Conservation (phyloP, 2,888 invertebrate genomes). For the Drosophila phalerata region DNA sequence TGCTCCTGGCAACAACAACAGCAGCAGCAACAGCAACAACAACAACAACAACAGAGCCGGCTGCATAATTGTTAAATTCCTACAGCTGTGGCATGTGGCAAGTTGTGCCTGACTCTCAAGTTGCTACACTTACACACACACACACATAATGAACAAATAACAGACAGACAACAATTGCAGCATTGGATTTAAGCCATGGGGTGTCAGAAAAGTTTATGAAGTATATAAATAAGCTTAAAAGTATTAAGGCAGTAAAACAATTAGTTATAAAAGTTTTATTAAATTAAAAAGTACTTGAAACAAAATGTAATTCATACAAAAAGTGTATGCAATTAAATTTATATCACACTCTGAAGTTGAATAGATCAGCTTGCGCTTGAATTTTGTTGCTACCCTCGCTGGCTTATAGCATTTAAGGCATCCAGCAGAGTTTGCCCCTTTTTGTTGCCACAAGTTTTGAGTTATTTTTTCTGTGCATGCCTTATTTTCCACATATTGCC, state of each 20-base stretch:
- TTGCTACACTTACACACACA: conserved; percentile 36
- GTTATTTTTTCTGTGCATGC: conserved; percentile 74
- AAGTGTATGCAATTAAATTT: too few relatives aligned
- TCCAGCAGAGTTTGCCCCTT: conserved; percentile 65
- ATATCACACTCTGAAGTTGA: too few relatives aligned
- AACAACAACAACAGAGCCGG: conserved; percentile 39
- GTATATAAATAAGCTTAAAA: not conserved
- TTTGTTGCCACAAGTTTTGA: conserved; percentile 78
- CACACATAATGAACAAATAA: conserved; percentile 24
- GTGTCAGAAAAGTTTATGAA: conserved; percentile 45
- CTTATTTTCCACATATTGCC: conserved; percentile 61
- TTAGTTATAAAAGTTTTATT: not conserved
- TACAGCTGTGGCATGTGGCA: conserved; percentile 68
- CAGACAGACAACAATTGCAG: conserved; percentile 71
- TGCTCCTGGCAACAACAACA: conserved; percentile 23
- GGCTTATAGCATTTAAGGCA: conserved; percentile 43
- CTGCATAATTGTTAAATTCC: conserved; percentile 79
- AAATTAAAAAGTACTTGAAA: not conserved
- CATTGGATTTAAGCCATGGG: conserved; percentile 64
- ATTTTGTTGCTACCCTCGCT: conserved; percentile 37
- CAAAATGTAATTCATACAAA: not conserved
- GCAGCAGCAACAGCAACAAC: too few relatives aligned
- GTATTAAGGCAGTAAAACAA: not conserved
- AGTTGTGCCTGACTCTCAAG: conserved; percentile 49
- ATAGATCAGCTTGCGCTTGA: conserved; percentile 18